Conservation (phyloP, 2,888 invertebrate genomes). For the Lasioglossum leucozonium region DNA sequence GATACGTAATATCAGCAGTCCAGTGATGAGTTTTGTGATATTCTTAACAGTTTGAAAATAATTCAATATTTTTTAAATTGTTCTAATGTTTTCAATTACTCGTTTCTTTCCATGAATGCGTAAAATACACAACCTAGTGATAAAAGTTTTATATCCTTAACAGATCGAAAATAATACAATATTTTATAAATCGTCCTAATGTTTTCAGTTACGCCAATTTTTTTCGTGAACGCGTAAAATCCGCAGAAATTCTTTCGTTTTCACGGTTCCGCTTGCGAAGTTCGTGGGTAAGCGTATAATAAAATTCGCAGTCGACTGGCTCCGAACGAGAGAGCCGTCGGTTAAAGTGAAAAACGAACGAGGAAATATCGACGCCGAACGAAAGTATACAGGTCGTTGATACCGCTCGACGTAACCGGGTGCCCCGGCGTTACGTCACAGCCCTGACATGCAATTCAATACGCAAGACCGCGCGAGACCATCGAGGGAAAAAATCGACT, state of each 20-base stretch:
- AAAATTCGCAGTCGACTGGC: background rate
- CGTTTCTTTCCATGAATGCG: no score
- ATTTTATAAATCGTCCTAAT: no score
- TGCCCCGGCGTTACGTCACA: slow-evolving; percentile 37
- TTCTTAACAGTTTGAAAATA: no score
- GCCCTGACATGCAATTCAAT: slow-evolving; percentile 23
- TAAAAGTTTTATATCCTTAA: no score
- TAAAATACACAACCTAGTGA: no score
- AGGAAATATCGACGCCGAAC: slow-evolving; percentile 2
- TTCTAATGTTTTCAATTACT: no score
- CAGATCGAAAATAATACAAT: no score
- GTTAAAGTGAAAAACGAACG: background rate
- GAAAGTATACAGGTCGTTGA: slow-evolving; percentile 45
- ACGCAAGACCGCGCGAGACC: slow-evolving; percentile 26
- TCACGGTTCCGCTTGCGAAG: background rate
- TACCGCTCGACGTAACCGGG: slow-evolving; percentile 48
- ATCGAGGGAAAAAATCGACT: slow-evolving; percentile 36
- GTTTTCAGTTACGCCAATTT: no score
- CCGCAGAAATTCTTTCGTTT: background rate
- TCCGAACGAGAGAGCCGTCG: background rate
- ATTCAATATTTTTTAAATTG: no score
- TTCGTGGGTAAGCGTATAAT: background rate
- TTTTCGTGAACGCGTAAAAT: no score
- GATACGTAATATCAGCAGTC: no score
- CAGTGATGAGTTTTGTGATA: no score